A percentile compares a stretch with the other conserved stretches of the same genome.
Conservation (phyloP, 2,113 vertebrate genomes). For the Pagrus major region DNA sequence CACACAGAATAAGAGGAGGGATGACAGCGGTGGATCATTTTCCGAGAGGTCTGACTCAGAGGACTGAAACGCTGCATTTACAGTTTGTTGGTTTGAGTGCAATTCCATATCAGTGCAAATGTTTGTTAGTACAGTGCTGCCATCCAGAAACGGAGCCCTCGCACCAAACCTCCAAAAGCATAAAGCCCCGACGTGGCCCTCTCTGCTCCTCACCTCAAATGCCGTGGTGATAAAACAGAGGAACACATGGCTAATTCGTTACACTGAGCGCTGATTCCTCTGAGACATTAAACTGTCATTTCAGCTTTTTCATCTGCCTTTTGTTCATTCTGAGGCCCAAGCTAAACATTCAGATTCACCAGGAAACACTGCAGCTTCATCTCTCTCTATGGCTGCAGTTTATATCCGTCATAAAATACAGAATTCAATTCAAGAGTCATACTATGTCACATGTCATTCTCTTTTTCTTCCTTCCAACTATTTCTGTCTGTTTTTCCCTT, state of each 20-base stretch:
- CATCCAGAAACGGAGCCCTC: conserved; percentile 68
- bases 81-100: conserved; percentile 53
- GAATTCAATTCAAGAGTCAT: conserved; percentile 10
- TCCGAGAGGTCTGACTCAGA: conserved; percentile 33
- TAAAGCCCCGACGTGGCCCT: conserved; percentile 35
- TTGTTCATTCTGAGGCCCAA: background rate
- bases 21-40: conserved; percentile 19
- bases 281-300: conserved; percentile 35
- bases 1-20: conserved; percentile 6
- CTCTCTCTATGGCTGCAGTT: conserved; percentile 18
- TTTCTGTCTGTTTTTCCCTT: background rate
- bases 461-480: background rate
- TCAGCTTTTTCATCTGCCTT: conserved; percentile 7
- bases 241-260: conserved; percentile 18
- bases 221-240: conserved; percentile 54
- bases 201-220: conserved; percentile 36
- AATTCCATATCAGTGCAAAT: conserved; percentile 68
- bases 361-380: background rate
- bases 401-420: conserved; percentile 13
- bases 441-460: background rate
- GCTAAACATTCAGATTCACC: conserved; percentile 12
- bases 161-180: conserved; percentile 69
- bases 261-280: background rate
- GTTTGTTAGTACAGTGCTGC: conserved; percentile 69
- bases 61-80: conserved; percentile 39